phyloP scores from a whole-genome alignment of 2,797 vertebrate species.

The Erethizon dorsatum region DNA sequence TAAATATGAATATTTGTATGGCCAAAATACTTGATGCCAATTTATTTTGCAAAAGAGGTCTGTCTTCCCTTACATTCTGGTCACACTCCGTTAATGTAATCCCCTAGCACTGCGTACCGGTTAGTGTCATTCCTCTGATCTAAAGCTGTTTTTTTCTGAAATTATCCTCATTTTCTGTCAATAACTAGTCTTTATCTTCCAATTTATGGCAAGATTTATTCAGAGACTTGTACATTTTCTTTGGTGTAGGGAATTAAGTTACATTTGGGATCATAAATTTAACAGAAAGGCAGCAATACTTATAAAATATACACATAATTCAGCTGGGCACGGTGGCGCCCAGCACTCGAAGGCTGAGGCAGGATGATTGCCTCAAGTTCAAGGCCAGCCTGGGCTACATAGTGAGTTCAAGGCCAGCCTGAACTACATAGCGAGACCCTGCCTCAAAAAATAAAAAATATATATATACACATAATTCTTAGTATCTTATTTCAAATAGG shows the following conservation, averaged over 20 bases:
- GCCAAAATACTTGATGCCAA: not conserved
- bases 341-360: not conserved
- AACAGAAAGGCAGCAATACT: conserved; percentile 51
- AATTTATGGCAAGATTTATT: conserved; percentile 61
- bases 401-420: not conserved
- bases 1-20: not conserved
- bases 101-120: not conserved
- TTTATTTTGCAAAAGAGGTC: not conserved
- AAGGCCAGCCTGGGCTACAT: not conserved
- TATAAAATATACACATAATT: conserved; percentile 62
- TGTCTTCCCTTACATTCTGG: not conserved
- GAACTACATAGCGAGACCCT: not conserved
- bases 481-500: conserved; percentile 49
- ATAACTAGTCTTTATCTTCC: conserved; percentile 42
- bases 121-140: conserved; percentile 16
- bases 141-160: conserved; percentile 49
- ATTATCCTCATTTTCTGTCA: conserved; percentile 49
- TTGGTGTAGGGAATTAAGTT: conserved; percentile 54
- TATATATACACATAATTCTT: conserved; percentile 18
- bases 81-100: not conserved
- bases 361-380: not conserved
- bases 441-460: too few relatives aligned
- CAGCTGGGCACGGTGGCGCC: not conserved
- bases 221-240: conserved; percentile 65
- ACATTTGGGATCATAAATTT: conserved; percentile 60